Evolutionary conservation across 2,888 invertebrate genomes (phyloP), one percentile per base, ranked within the genome.

Genomic region (Ferdinandea cuprea): DNA sequence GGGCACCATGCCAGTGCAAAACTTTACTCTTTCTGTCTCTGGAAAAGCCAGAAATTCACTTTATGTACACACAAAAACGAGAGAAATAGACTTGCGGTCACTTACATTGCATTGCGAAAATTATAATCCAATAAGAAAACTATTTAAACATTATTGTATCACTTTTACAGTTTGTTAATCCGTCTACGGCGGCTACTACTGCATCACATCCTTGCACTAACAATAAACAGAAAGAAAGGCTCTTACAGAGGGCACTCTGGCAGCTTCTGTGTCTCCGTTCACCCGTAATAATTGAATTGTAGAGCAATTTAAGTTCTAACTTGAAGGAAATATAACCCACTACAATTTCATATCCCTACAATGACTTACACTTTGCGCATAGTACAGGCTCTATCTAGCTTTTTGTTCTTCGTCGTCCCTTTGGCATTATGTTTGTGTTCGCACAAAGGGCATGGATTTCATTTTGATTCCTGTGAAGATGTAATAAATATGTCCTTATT

Each of bases 81-180:
- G 71, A 52, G 77, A 72, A 56, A 77, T 72, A 81, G 81, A 77
- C 77, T 72, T 81, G 81, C 35, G 77, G 77, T 66, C 81, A 77
- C 66, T 77, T 71, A 48, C 65, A 76, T 66, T 66, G 44, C 59
- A 66, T 81, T 77, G 42, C 48, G 54, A 66, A 80, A 81, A 81
- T 81, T 81, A 66, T 77, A 81, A 81, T 72, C 59, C 48, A 81
- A 81, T 81, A 77, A 76, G 66, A 66, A 81, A 81, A 81, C 77
- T 77, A 81, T 81, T 81, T 81, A 71, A 80, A 80, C 76, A 81
- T 81, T 81, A 81, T 81, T 81, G 63, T 81, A 76, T 76, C 76
- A 76, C 80, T 81, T 65, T 81, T 71, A 76, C 59, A 77, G 65
- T 81, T 77, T 77, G 81, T 81, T 72, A 72, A 72, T 77, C 52